Base-by-base conservation (phyloP, 2,113 vertebrate genomes). In the Pseudolaguvia tuberculata region DNA sequence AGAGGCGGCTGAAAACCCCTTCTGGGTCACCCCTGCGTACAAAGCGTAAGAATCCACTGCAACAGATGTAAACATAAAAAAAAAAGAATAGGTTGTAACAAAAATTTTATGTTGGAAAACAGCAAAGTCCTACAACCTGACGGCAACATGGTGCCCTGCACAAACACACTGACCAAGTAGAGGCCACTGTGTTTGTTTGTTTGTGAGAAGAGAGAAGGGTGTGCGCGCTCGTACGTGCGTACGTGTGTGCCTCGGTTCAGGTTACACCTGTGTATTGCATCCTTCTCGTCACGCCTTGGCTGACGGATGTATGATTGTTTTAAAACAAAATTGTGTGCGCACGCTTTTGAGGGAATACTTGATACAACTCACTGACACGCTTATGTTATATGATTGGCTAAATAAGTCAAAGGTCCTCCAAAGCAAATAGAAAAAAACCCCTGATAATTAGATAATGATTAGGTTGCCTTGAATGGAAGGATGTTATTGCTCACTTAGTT, bases 11-110 rank as follows among this genome's bases (percentile, higher is more conserved):
- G 92, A 96, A 14, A 95, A 97, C 88, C 97, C 96, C 0, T 98
- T 94, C 84, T 98, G 96, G 96, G 92, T 98, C 42, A 94, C 96
- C 10, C 96, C 96, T 0, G 96, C 96, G 0, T 98, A 98, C 84
- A 92, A 88, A 72, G 85, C 87, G 96, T 98, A 93, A 94, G 87
- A 68, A 35, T 39, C 23, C 25, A 25, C 7, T 6, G 8, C 42
- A 5, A 3, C 5, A 0, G 27, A 47, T 25, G n/a, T n/a, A 8
- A 14, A n/a, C 42, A 56, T 56, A 29, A 65, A 61, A n/a, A n/a
- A 59, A n/a, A 13, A 5, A 25, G 57, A 29, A 15, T 35, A 29
- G 57, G 51, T 62, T 31, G 29, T 14, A 74, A 39, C 18, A 10
- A 31, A 55, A 25, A 45, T 55, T 25, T 61, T 59, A 12, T 57